These are phyloP conservation scores for Ceratoteleas bidentatus DNA, from an alignment of 1,140 invertebrate genomes.

Conservation along the genomic window DNA sequence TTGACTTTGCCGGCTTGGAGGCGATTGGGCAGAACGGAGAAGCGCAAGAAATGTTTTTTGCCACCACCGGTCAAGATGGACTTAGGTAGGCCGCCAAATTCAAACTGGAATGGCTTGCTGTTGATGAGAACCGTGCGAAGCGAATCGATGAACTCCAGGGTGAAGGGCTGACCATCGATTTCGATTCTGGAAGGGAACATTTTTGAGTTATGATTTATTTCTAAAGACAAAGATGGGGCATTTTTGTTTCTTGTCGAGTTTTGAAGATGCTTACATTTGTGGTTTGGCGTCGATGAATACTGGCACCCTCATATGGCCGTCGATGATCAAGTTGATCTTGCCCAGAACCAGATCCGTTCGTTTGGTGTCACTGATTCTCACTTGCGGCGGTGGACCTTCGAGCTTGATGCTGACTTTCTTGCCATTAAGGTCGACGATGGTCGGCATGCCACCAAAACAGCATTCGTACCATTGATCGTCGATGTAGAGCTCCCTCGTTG, in stretches of 20 bases:
- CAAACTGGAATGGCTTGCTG: constrained; percentile 89
- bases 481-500: constrained; percentile 94
- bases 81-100: constrained; percentile 96
- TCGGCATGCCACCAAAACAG: constrained; percentile 94
- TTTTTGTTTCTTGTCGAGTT: too few relatives aligned
- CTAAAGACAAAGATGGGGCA: too few relatives aligned
- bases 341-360: too few relatives aligned
- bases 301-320: too few relatives aligned
- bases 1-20: constrained; percentile 86
- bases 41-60: constrained; percentile 91
- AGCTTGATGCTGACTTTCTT: constrained; percentile 88
- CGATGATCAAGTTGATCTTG: too few relatives aligned
- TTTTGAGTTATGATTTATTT: too few relatives aligned
- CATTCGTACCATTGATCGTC: constrained; percentile 93
- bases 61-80: constrained; percentile 90
- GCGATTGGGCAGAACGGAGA: constrained; percentile 89
- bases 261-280: too few relatives aligned
- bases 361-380: constrained; percentile 89
- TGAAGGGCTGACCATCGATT: constrained; percentile 88
- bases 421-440: constrained; percentile 91
- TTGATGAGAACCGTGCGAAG: constrained; percentile 90
- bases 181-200: constrained; percentile 84
- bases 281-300: too few relatives aligned
- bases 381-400: constrained; percentile 93
- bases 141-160: constrained; percentile 89